Base-by-base conservation (phyloP, 1,140 invertebrate species). In the Pogonus chalceus region DNA sequence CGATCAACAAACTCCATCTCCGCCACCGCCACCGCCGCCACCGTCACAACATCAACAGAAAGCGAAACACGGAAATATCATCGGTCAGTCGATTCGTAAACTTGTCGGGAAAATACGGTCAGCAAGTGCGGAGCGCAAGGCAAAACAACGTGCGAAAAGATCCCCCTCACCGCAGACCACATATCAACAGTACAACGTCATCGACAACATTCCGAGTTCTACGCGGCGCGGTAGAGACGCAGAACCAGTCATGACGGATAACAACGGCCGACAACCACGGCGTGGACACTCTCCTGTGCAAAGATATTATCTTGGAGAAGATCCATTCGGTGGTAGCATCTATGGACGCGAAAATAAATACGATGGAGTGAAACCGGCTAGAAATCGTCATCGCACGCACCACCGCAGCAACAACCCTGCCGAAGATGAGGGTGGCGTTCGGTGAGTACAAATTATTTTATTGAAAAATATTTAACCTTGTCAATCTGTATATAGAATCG, bases 271-370 rank as follows among this genome's bases (percentile, higher is more conserved):
- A 64, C 37, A 62, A 60, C 57, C 56, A 54, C 20, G 65, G 65
- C 61, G 64, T 65, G 26, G 50, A 60, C 39, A 55, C 46, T n/a
- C 65, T 56, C 82, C 83, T 0, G 69, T 81, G 37, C 84, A 87
- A 62, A 79, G 83, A 52, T 90, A 88, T 69, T 89, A 90, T 65
- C 74, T 89, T 31, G 87, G 87, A 10, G 86, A 90, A 70, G 85
- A 89, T 74, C 86, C 87, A 2, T 88, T 87, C 66, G 82, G 79
- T 23, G 85, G 84, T 52, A 86, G 82, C 64, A 85, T 88, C 60
- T 88, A 87, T 65, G 85, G 85, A 24, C 77, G 83, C 54, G 85
- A 88, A 67, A 85, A 85, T 61, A 85, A 87, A 61, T 88, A 88
- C 70, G 80, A 82, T 62, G 74, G 76, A 0, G 77, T 76, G 57